Conservation (phyloP, 2,797 vertebrate species). For the Anomalospiza imberbis region DNA sequence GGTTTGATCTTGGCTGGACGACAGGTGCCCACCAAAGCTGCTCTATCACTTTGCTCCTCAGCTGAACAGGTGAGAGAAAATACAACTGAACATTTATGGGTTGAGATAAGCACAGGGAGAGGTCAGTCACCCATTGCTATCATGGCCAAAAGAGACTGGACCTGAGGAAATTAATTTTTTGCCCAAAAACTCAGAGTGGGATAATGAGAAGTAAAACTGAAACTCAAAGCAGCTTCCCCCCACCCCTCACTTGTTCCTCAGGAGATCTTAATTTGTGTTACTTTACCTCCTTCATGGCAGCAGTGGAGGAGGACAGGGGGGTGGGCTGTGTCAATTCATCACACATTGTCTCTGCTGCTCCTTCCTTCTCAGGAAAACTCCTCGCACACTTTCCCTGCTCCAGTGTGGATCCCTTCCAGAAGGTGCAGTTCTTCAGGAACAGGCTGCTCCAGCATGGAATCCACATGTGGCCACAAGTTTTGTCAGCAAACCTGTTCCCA, state of each 20-base stretch:
- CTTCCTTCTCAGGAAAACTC: background rate
- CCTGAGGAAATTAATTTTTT: background rate
- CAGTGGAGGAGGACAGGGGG: rapidly evolving
- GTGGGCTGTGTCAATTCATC: background rate
- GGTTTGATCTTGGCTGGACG: background rate
- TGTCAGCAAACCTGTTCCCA: background rate
- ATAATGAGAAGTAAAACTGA: background rate
- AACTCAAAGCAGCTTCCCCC: background rate
- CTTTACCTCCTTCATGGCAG: background rate
- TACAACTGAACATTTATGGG: background rate
- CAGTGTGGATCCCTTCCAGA: background rate
- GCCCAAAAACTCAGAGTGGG: background rate
- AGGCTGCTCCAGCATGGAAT: background rate
- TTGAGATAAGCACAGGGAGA: background rate
- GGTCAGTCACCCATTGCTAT: background rate
- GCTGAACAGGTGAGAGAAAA: background rate
- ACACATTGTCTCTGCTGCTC: rapidly evolving
- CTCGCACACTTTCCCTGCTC: background rate
- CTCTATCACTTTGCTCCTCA: background rate
- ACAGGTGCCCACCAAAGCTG: background rate
- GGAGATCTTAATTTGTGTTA: background rate
- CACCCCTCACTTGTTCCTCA: background rate
- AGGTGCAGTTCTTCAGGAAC: background rate
- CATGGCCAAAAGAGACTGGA: background rate
- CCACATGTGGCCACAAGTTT: rapidly evolving